These are phyloP conservation scores for Agonopterix alstromeriana DNA, from an alignment of 2,888 invertebrate genomes.

Conservation along the genomic window DNA sequence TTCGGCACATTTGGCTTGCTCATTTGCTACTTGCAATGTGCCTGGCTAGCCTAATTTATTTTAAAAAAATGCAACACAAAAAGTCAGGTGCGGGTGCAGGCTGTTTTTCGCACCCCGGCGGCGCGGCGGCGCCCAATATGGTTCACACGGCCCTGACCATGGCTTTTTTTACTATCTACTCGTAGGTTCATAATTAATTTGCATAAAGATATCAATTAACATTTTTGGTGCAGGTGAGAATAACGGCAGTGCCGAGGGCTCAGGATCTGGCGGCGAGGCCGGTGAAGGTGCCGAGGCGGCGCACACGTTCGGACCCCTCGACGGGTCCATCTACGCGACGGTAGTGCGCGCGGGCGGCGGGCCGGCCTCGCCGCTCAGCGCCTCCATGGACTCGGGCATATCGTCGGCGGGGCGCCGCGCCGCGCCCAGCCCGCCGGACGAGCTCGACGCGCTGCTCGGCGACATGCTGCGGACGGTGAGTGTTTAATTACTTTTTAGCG, in stretches of 20 bases:
- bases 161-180: too few species aligned
- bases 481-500: too few species aligned
- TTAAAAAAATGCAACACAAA: too few species aligned
- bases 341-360: constrained; percentile 70
- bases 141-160: too few species aligned
- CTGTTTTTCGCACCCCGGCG: too few species aligned
- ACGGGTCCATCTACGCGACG: constrained; percentile 93
- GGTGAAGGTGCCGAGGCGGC: constrained; percentile 63
- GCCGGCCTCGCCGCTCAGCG: constrained; percentile 84
- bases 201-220: too few species aligned
- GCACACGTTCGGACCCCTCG: constrained; percentile 90
- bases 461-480: constrained; percentile 93
- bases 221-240: constrained; percentile 71
- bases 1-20: too few species aligned
- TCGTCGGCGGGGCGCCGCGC: constrained; percentile 83
- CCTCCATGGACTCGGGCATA: constrained; percentile 94
- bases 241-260: constrained; percentile 68
- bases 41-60: too few species aligned
- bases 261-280: constrained; percentile 62
- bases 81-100: too few species aligned
- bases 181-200: too few species aligned
- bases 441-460: constrained; percentile 89
- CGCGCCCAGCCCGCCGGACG: constrained; percentile 75
- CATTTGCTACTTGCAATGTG: too few species aligned
- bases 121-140: too few species aligned